A percentile compares a stretch with the other conserved stretches of the same genome.
These are phyloP conservation scores for Apistogramma diplotaenia DNA, from an alignment of 2,113 vertebrate genomes.

Conservation along the genomic window DNA sequence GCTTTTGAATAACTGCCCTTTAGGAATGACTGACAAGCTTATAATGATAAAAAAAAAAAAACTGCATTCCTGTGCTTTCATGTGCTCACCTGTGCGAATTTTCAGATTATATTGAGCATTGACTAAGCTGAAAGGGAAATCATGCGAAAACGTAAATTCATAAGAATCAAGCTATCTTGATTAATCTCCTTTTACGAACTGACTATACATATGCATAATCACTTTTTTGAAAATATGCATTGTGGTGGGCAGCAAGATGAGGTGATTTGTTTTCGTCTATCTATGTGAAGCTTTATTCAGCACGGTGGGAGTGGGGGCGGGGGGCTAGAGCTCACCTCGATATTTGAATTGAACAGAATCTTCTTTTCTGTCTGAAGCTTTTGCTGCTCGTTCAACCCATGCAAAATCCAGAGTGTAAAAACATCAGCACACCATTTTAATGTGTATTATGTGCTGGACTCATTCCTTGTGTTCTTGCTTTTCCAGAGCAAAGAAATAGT, in stretches of 20 bases:
- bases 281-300: neutral
- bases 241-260: neutral
- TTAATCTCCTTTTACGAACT: neutral
- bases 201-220: neutral
- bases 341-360: neutral
- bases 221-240: neutral
- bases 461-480: neutral
- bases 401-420: neutral
- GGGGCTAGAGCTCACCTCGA: neutral
- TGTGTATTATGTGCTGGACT: neutral
- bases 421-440: neutral
- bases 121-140: conserved; percentile 26
- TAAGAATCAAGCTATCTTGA: neutral
- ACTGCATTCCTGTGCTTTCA: conserved; percentile 61
- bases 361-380: neutral
- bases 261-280: neutral
- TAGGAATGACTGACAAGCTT: conserved; percentile 67
- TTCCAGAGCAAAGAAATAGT: neutral
- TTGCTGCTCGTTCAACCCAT: neutral
- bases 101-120: conserved; percentile 18
- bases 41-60: conserved; percentile 53
- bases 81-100: conserved; percentile 59
- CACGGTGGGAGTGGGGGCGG: neutral
- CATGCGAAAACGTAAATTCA: conserved; percentile 29
- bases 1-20: conserved; percentile 57